These are phyloP conservation scores for Oscheius myriophilus DNA, from an alignment of 2,888 invertebrate species.

Conservation along the genomic window DNA sequence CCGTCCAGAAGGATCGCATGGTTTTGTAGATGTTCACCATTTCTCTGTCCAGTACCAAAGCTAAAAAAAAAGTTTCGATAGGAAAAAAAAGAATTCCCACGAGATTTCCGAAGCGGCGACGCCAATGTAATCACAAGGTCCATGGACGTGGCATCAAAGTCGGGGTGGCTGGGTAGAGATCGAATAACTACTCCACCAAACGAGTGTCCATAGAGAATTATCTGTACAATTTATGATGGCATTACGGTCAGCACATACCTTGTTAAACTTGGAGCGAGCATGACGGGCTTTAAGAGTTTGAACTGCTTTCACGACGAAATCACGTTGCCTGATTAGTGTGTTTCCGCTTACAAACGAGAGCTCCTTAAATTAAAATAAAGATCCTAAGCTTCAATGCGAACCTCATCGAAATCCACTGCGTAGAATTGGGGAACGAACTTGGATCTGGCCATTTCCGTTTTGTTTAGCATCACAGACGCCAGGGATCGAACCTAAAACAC, in stretches of 20 bases:
- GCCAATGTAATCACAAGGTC: conserved; percentile 41
- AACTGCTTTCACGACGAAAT: conserved; percentile 80
- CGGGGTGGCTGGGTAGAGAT: conserved; percentile 25
- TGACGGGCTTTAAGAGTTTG: conserved; percentile 75
- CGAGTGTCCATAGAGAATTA: conserved; percentile 51
- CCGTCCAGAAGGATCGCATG: too few species aligned
- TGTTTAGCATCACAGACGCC: conserved; percentile 89
- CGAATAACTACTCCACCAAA: conserved; percentile 49
- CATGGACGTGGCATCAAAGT: conserved; percentile 28
- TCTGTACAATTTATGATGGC: conserved; percentile 24
- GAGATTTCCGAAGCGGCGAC: conserved; percentile 37
- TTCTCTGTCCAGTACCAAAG: conserved; percentile 33
- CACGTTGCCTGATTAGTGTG: conserved; percentile 81
- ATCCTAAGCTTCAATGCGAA: conserved; percentile 35
- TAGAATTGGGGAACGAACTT: conserved; percentile 90
- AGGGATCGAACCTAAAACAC: conserved; percentile 81
- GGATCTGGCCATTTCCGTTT: conserved; percentile 79
- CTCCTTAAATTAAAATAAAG: conserved; percentile 74
- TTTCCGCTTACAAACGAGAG: conserved; percentile 87
- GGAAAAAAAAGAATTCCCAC: conserved; percentile 24
- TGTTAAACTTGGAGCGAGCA: conserved; percentile 7
- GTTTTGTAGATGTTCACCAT: conserved; percentile 21
- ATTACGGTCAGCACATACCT: conserved; percentile 19
- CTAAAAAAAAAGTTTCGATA: conserved; percentile 32
- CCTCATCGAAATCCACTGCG: conserved; percentile 86